A percentile compares a stretch with the other conserved stretches of the same genome.
phyloP scores from a whole-genome alignment of 1,140 invertebrate genomes.

The Tribolium madens region DNA sequence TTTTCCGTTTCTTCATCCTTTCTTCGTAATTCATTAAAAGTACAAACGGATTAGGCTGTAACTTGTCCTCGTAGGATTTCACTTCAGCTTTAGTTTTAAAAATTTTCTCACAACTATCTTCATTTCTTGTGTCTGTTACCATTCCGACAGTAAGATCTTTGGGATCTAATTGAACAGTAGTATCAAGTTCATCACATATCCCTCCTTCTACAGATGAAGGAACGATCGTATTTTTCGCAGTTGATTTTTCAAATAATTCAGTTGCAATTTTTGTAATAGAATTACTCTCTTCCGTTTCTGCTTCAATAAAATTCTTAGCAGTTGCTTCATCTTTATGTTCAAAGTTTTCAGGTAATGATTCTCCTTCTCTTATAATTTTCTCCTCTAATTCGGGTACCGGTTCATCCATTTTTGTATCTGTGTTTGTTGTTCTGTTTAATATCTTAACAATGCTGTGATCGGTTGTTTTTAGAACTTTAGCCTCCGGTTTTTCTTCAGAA shows the following conservation, averaged over 20 bases:
- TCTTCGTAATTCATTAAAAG: neutral
- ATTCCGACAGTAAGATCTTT: neutral
- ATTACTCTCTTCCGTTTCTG: too few species aligned
- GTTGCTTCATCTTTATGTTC: too few species aligned
- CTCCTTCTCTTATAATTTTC: too few species aligned
- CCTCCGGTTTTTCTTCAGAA: neutral
- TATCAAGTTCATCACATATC: too few species aligned
- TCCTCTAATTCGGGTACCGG: too few species aligned
- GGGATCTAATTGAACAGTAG: neutral
- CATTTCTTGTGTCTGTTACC: neutral
- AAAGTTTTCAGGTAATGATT: too few species aligned
- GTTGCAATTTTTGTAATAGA: too few species aligned
- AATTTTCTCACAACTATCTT: slow-evolving; percentile 12
- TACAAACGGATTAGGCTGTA: neutral
- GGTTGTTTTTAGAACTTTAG: slow-evolving; percentile 23
- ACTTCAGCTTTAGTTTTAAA: slow-evolving; percentile 13
- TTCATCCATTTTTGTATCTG: neutral
- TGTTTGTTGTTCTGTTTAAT: slow-evolving; percentile 2
- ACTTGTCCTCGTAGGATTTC: slow-evolving; percentile 8
- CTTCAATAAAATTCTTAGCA: too few species aligned
- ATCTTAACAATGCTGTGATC: slow-evolving; percentile 38
- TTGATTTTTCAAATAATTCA: too few species aligned
- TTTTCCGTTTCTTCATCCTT: neutral
- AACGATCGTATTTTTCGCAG: too few species aligned
- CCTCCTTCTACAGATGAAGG: too few species aligned